Evolutionary conservation across 2,113 vertebrate genomes (phyloP).

Genomic region (Xyliphius kryptos): DNA sequence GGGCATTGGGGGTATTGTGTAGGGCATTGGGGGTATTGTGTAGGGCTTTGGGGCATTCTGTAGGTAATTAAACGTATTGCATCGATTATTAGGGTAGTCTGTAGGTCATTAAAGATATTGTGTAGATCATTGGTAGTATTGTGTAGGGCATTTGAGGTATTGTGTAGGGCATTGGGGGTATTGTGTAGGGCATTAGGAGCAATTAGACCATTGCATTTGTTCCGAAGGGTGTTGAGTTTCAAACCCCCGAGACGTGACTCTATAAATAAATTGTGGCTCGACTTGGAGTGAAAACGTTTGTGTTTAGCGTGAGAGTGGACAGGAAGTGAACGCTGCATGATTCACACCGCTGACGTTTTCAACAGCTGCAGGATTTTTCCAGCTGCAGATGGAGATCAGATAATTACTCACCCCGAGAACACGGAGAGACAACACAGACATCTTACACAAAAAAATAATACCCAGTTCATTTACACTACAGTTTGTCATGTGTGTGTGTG

Average conservation of each 20-base stretch:
- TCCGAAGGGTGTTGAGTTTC: conserved; percentile 1
- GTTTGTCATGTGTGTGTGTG: too few relatives aligned
- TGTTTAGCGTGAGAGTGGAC: conserved; percentile 3
- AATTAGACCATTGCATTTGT: too few relatives aligned
- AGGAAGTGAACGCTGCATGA: conserved; percentile 14
- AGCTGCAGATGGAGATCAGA: conserved; percentile 2
- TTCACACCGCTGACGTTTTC: conserved; percentile 26
- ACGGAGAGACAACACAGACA: not conserved
- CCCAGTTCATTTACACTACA: not conserved
- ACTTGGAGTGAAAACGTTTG: conserved; percentile 8
- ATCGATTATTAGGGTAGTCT: too few relatives aligned
- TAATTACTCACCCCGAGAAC: conserved; percentile 12
- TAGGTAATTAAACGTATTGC: too few relatives aligned
- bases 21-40: too few relatives aligned
- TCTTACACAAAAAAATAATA: not conserved
- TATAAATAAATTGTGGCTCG: conserved; percentile 5
- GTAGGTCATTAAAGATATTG: too few relatives aligned
- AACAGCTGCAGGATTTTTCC: conserved; percentile 25
- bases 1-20: too few relatives aligned
- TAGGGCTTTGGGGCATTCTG: too few relatives aligned
- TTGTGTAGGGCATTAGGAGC: not conserved
- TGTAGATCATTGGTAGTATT: too few relatives aligned
- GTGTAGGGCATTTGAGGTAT: too few relatives aligned
- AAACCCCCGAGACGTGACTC: not conserved
- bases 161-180: not conserved